Base-by-base conservation (phyloP, 2,888 invertebrate species). In the Reticulitermes lucifugus region DNA sequence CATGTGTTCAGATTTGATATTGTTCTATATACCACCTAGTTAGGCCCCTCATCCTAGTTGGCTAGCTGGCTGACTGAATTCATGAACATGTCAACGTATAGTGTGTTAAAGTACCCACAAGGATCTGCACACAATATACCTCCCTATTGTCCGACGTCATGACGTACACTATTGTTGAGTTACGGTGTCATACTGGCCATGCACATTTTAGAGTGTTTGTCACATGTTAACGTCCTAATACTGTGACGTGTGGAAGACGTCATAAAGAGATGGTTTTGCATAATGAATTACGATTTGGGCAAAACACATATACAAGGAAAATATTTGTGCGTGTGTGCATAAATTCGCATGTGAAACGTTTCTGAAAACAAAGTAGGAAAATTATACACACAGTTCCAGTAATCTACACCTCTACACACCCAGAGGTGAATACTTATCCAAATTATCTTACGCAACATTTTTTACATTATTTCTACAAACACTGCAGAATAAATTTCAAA, bases 1-100 rank as follows among this genome's bases (percentile, higher is more conserved):
- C 14, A 41, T 70, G 70, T 35, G 35, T 41, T 73, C 41, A 73
- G 41, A 73, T 73, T 73, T 73, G 35, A 73, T 73, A 73, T 14
- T 73, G 12, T 29, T 0, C 70, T 1, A 25, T 25, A 70, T 10
- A 29, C 7, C 70, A 1, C 1, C 14, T 25, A 25, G 70, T 70
- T 70, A 14, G 70, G 55, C 65, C 65, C 9, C 65, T 65, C 65
- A 65, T 65, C 65, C 65, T 25, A n/a, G 65, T 25, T 1, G 25
- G 65, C n/a, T n/a, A 22, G 46, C 1, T 12, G 14, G 14, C 14
- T 55, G 55, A n/a, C 25, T 65, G 65, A 25, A 65, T 65, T 65
- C 65, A 65, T 25, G 65, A 25, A 65, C 25, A 65, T 65, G 65
- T n/a, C 65, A 65, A 65, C 65, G n/a, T 1, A 65, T n/a, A 25